Base-by-base conservation (phyloP, 2,888 invertebrate species). In the Proisotoma minuta region DNA sequence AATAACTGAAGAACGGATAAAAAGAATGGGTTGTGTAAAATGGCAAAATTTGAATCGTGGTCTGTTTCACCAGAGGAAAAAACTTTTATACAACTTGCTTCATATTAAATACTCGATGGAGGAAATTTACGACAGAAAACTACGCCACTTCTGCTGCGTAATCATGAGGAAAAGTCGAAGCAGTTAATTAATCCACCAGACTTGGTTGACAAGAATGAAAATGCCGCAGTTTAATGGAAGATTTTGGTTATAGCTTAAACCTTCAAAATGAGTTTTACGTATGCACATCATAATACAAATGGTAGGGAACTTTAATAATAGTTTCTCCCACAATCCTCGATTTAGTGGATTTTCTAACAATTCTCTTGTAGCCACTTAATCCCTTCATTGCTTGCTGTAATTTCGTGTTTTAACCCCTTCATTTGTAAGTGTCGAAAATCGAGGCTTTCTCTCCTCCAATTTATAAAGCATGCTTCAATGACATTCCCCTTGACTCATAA, bases 311-410 rank as follows among this genome's bases (percentile, higher is more conserved):
- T 51, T 51, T 51, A n/a, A 51, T 51, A 27, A 27, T 51, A 28
- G 26, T 12, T 26, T 51, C 27, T 18, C 3, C 20, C 18, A 43
- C 15, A 43, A 43, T n/a, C 20, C 43, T 15, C 18, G 43, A 43
- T 18, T 51, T 51, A 51, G 51, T 51, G 27, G 51, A 27, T n/a
- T 51, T 28, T 26, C 20, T 51, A 51, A 51, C 51, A 28, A 51
- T 12, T n/a, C 26, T 22, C 51, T 51, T 51, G 10, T 27, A 51
- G 28, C 28, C 51, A 26, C 51, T 18, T 20, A 43, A 43, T 43
- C 28, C 50, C 12, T 47, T 15, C 22, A 12, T 50, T 26, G 24
- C 26, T 28, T 18, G 10, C 24, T 51, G n/a, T 51, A 3, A 26
- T 26, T 27, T n/a, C n/a, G 15, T 26, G 4, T 49, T 23, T 23